Base-by-base conservation (phyloP, 2,888 invertebrate species). In the Choristoneura rosaceana region DNA sequence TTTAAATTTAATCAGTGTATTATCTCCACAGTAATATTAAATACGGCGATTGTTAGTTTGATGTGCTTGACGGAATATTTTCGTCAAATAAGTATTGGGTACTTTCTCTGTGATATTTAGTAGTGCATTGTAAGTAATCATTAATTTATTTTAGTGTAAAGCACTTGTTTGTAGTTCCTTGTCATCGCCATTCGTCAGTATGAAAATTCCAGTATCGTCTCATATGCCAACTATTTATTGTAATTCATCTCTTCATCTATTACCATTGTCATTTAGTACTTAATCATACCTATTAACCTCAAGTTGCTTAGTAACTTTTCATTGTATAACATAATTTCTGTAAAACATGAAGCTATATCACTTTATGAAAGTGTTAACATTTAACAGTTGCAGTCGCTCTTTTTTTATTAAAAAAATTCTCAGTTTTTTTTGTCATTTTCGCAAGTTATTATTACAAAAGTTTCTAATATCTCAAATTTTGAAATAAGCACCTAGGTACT, bases 81-180 rank as follows among this genome's bases (percentile, higher is more conserved):
- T 85, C 89, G 90, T 92, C 90, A 87, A 90, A 87, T 90, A 93
- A 92, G 91, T 90, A 90, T 90, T 94, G 94, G 94, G 94, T 94
- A 94, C 90, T 90, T 89, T 88, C 90, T 91, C 94, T 94, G 94
- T 94, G 94, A 94, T 94, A 94, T 94, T 92, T 90, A 93, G 92
- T 92, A 92, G 92, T 92, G 89, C 90, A 82, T 92, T 91, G 88
- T 88, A 90, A 86, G 81, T 88, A 86, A 87, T 87, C 83, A 84
- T 88, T 93, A 92, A 93, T 93, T 94, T 93, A 93, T 94, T 94
- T 85, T 88, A 86, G 80, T 83, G 74, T 73, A 73, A 73, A 68
- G 38, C 63, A 66, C 15, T 70, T 74, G 34, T 69, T 50, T 63
- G 41, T 69, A 45, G 69, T 70, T 74, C 68, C 70, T 74, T 64